Percentiles rank a stretch among this genome's conserved stretches.
Evolutionary conservation across 2,113 vertebrate species (phyloP).

Genomic region (Microcebus lehilahytsara): DNA sequence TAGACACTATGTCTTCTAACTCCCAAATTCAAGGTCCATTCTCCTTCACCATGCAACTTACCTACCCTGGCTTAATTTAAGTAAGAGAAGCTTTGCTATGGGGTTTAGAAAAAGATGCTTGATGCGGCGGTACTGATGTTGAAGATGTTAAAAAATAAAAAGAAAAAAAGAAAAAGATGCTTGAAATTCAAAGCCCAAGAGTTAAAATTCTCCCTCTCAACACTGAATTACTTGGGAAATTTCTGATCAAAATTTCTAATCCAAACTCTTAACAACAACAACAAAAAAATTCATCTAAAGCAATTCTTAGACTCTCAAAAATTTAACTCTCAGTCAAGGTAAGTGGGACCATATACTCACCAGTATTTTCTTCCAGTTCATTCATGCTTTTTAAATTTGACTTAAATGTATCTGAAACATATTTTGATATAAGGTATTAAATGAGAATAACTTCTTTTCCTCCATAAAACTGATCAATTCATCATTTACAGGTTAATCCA

Average conservation of each 20-base stretch:
- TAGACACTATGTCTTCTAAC: neutral
- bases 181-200: neutral
- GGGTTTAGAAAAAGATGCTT: neutral
- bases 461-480: neutral
- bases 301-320: neutral
- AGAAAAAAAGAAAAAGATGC: neutral
- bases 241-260: neutral
- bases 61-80: neutral
- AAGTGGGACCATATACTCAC: neutral
- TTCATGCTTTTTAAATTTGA: neutral
- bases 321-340: neutral
- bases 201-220: constrained; percentile 2
- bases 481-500: neutral
- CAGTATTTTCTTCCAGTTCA: neutral
- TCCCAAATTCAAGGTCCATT: neutral
- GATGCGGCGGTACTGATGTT: neutral
- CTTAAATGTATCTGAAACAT: neutral
- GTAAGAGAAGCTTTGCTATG: neutral
- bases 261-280: neutral
- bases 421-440: neutral
- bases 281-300: neutral
- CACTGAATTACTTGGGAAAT: neutral
- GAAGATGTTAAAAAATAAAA: no score
- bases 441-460: neutral
- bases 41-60: neutral